Percentiles rank a stretch among this genome's conserved stretches.
Conservation (phyloP, 1,140 invertebrate species). For the Drosophila mojavensis region DNA sequence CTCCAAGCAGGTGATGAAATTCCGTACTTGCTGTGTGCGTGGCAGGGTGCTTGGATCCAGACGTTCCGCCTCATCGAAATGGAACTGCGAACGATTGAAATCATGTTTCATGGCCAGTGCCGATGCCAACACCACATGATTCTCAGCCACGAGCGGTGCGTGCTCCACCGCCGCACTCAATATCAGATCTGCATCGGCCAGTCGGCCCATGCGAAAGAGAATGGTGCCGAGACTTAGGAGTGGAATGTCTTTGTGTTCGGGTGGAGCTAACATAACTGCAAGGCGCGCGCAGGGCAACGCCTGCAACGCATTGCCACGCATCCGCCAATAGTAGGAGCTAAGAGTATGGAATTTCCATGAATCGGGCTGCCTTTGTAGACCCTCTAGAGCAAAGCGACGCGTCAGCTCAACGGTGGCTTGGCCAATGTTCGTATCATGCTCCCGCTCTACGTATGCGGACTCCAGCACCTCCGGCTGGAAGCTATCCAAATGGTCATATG, state of each 20-base stretch:
- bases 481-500: conserved; percentile 91
- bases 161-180: conserved; percentile 92
- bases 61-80: conserved; percentile 90
- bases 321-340: conserved; percentile 93
- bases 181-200: conserved; percentile 91
- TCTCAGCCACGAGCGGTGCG: conserved; percentile 88
- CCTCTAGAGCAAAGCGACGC: conserved; percentile 83
- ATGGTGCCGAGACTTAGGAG: conserved; percentile 93
- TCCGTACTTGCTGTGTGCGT: conserved; percentile 70
- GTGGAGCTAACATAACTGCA: conserved; percentile 91
- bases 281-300: conserved; percentile 92
- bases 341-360: conserved; percentile 95
- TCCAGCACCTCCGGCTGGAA: conserved; percentile 88
- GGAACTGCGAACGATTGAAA: conserved; percentile 86
- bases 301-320: conserved; percentile 90
- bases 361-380: conserved; percentile 88
- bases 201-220: conserved; percentile 89
- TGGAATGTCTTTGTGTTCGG: conserved; percentile 91
- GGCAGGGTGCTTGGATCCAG: conserved; percentile 85
- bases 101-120: conserved; percentile 88
- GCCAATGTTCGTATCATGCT: conserved; percentile 88
- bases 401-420: conserved; percentile 86
- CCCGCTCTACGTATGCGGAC: conserved; percentile 87
- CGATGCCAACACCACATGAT: conserved; percentile 92
- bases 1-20: conserved; percentile 79